Base-by-base conservation (phyloP, 1,140 invertebrate species). In the Drosophila kurseongensis region DNA sequence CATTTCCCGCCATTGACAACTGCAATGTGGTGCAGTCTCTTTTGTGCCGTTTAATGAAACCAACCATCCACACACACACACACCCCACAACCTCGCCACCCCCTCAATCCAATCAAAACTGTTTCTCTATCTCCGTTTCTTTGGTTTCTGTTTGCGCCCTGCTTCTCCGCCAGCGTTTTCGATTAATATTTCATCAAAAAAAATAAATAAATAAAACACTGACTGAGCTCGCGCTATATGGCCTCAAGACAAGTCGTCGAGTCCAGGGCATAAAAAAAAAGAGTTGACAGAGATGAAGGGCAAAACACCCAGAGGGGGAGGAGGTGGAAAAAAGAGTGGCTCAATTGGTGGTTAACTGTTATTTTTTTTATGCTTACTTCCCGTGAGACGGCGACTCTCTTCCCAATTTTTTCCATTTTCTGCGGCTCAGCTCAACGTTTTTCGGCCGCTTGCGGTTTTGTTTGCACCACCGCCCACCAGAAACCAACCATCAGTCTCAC, bases 161-260 rank as follows among this genome's bases (percentile, higher is more conserved):
- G 60, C 40, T 71, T 27, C 42, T 32, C 67, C 67, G 42, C 71
- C 42, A 62, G 59, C 59, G 51, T 40, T 61, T 52, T 75, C 45
- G 74, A 78, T 78, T 56, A 78, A 78, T 78, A 78, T 78, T 78
- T 78, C 62, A 78, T 78, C 76, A 78, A 73, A 78, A 78, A 66
- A 71, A 41, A 48, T 36, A 44, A 40, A 8, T 9, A 50, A 4
- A 32, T 4, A 5, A 36, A 69, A 60, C 44, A 27, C 23, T 14
- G 13, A 38, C 36, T 38, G 36, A 14, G 47, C 13, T 12, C 47
- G 13, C 23, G n/a, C 6, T 48, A 51, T 12, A 71, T 71, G 44
- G 65, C 68, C 66, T 41, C 36, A 58, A 71, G 67, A 57, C 67
- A 57, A 56, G 36, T 57, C 35, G 55, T 14, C 36, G 45, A 47